phyloP scores from a whole-genome alignment of 2,888 invertebrate genomes.

The Biston stratarius region DNA sequence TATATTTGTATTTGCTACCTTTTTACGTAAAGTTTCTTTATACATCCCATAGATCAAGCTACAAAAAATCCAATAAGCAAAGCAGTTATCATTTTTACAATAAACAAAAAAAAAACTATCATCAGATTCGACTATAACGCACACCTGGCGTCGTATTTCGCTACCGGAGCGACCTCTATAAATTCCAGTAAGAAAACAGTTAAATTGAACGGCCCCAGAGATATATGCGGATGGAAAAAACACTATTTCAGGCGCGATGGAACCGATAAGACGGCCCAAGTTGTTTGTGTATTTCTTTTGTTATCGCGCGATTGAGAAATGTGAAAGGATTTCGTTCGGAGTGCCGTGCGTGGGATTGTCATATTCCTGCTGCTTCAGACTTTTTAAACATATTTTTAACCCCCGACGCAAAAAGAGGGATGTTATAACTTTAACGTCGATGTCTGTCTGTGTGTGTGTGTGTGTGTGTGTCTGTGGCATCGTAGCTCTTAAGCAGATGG shows the following conservation, averaged over 20 bases:
- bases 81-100: conserved; percentile 42
- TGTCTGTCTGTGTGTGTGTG: no score
- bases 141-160: conserved; percentile 62
- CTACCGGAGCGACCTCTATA: conserved; percentile 61
- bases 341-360: conserved; percentile 8
- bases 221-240: conserved; percentile 77
- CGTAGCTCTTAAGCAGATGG: no score
- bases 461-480: no score
- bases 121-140: conserved; percentile 46
- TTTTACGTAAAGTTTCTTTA: not conserved
- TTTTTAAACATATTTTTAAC: not conserved
- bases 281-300: conserved; percentile 53
- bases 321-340: conserved; percentile 23
- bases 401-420: no score
- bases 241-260: conserved; percentile 58
- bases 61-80: conserved; percentile 35
- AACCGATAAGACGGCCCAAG: conserved; percentile 44
- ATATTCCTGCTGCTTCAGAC: not conserved
- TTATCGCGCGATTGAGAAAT: conserved; percentile 40
- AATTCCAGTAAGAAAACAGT: conserved; percentile 81
- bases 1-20: not conserved
- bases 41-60: not conserved
- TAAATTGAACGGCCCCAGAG: conserved; percentile 76
- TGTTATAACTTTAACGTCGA: no score
- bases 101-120: conserved; percentile 49